These are phyloP conservation scores for Tipula confusa DNA, from an alignment of 2,888 invertebrate species.

Conservation along the genomic window DNA sequence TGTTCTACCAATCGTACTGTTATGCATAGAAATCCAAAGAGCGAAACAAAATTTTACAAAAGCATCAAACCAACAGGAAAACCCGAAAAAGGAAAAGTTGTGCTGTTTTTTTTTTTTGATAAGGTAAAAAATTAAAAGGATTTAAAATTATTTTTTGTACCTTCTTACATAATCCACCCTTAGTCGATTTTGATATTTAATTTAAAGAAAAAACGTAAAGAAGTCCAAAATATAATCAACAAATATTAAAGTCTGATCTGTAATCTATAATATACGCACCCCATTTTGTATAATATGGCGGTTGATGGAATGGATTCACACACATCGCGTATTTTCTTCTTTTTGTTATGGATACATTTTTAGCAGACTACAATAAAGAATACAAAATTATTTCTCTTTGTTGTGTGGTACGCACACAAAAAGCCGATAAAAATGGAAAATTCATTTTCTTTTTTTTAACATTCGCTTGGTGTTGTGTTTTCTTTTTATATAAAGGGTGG, in stretches of 20 bases:
- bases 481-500: not conserved
- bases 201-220: not conserved
- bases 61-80: not conserved
- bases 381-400: not conserved
- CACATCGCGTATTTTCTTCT: not conserved
- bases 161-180: not conserved
- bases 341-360: too few relatives aligned
- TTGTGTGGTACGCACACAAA: not conserved
- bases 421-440: slow-evolving; percentile 1
- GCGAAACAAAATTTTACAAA: too few relatives aligned
- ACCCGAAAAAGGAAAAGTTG: not conserved
- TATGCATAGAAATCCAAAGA: too few relatives aligned
- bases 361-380: not conserved
- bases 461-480: not conserved
- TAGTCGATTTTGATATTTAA: not conserved
- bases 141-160: not conserved
- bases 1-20: too few relatives aligned
- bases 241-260: not conserved
- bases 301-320: not conserved
- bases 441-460: not conserved
- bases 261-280: not conserved
- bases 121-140: not conserved
- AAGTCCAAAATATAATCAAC: not conserved
- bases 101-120: not conserved
- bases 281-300: not conserved